Conservation (phyloP, 2,113 vertebrate species). For the Sylvia atricapilla region DNA sequence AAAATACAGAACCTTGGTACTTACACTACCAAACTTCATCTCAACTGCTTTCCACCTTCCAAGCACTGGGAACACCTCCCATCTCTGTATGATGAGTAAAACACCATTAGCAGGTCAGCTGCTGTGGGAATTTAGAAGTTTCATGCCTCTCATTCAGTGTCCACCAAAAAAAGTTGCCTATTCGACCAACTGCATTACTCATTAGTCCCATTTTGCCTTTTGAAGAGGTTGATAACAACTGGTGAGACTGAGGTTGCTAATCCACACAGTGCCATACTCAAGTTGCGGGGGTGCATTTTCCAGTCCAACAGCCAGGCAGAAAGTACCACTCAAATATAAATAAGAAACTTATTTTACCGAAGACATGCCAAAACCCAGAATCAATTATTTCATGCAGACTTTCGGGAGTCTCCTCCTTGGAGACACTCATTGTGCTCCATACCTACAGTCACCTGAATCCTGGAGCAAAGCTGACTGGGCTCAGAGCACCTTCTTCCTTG, state of each 20-base stretch:
- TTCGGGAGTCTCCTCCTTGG: not conserved
- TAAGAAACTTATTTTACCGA: not conserved
- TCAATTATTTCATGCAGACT: not conserved
- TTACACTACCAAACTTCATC: not conserved
- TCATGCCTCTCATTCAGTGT: not conserved
- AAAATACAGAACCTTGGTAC: not conserved
- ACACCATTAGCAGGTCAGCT: not conserved
- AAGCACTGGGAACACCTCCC: not conserved
- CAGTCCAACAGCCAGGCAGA: not conserved
- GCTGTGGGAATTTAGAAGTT: not conserved
- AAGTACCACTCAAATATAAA: not conserved
- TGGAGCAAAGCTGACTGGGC: not conserved
- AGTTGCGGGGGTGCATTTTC: not conserved
- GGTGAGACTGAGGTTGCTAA: not conserved
- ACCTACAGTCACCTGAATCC: not conserved
- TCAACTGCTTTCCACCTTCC: not conserved
- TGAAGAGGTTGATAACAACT: not conserved
- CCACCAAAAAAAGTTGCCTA: not conserved
- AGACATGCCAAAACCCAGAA: not conserved
- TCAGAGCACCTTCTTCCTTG: not conserved
- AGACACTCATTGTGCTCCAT: accelerated
- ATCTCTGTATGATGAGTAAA: not conserved
- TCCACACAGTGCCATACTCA: not conserved
- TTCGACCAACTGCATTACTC: not conserved
- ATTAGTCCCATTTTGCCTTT: not conserved